Evolutionary conservation across 2,888 invertebrate genomes (phyloP).

Genomic region (Chymomyza caudatula): DNA sequence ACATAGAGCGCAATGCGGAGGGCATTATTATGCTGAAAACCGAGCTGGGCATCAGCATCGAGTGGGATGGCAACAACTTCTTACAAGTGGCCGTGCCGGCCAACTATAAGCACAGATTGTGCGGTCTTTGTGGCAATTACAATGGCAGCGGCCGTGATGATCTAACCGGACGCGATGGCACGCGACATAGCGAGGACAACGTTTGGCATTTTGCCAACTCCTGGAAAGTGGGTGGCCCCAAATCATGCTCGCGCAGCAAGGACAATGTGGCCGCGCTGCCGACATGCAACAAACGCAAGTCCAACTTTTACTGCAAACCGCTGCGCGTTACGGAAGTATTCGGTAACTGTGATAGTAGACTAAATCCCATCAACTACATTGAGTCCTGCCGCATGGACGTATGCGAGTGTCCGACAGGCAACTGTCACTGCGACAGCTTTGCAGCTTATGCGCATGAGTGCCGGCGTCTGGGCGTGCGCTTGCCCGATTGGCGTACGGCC

Average conservation of each 20-base stretch:
- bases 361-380: slow-evolving; percentile 90
- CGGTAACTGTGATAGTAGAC: slow-evolving; percentile 86
- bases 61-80: slow-evolving; percentile 96
- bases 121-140: slow-evolving; percentile 97
- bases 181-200: slow-evolving; percentile 82
- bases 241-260: slow-evolving; percentile 83
- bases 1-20: slow-evolving; percentile 81
- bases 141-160: slow-evolving; percentile 93
- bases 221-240: slow-evolving; percentile 92
- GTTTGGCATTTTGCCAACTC: slow-evolving; percentile 88
- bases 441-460: slow-evolving; percentile 94
- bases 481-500: slow-evolving; percentile 85
- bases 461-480: slow-evolving; percentile 85
- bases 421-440: slow-evolving; percentile 93
- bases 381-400: slow-evolving; percentile 92
- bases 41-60: slow-evolving; percentile 87
- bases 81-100: slow-evolving; percentile 90
- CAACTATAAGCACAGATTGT: slow-evolving; percentile 86
- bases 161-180: slow-evolving; percentile 85
- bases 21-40: slow-evolving; percentile 85
- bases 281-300: slow-evolving; percentile 80
- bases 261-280: slow-evolving; percentile 78
- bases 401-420: slow-evolving; percentile 88
- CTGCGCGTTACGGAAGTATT: slow-evolving; percentile 81
- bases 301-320: slow-evolving; percentile 80